phyloP scores from a whole-genome alignment of 2,113 vertebrate genomes.

The Chaetodon auriga region DNA sequence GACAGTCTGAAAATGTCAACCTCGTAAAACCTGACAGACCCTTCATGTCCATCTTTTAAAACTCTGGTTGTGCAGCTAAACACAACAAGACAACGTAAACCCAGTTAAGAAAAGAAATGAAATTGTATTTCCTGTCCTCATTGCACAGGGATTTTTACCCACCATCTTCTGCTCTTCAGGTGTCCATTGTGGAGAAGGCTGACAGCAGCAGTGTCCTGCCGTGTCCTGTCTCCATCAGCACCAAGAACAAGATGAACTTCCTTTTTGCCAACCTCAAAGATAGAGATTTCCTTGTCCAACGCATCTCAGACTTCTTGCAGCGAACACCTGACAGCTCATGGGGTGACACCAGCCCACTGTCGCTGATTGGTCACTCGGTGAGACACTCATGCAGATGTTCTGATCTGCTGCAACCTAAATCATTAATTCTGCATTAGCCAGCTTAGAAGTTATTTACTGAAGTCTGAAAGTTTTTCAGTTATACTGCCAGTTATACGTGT shows the following conservation, averaged over 20 bases:
- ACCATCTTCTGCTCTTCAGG: slow-evolving; percentile 79
- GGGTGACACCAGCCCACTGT: slow-evolving; percentile 46
- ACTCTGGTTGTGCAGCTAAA: neutral
- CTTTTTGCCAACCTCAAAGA: slow-evolving; percentile 98
- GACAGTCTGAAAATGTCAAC: neutral
- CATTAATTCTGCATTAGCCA: neutral
- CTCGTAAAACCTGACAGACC: neutral
- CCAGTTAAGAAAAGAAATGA: neutral
- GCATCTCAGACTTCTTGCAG: slow-evolving; percentile 97
- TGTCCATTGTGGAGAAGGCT: slow-evolving; percentile 96
- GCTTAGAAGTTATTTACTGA: neutral
- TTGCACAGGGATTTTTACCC: slow-evolving; percentile 11
- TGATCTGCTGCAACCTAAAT: neutral
- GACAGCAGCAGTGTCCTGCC: slow-evolving; percentile 96
- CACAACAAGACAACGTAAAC: neutral
- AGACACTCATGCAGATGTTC: slow-evolving; percentile 18
- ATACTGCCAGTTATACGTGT: neutral
- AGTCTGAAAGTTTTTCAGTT: neutral
- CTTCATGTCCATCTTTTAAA: neutral
- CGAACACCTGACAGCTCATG: slow-evolving; percentile 88
- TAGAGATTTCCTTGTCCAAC: slow-evolving; percentile 95
- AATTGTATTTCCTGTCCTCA: neutral
- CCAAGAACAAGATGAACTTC: slow-evolving; percentile 98
- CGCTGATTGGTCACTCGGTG: slow-evolving; percentile 66
- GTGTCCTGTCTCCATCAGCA: slow-evolving; percentile 97